Percentiles rank a stretch among this genome's conserved stretches.
Evolutionary conservation across 2,888 invertebrate genomes (phyloP).

Genomic region (Parnassius orleans): DNA sequence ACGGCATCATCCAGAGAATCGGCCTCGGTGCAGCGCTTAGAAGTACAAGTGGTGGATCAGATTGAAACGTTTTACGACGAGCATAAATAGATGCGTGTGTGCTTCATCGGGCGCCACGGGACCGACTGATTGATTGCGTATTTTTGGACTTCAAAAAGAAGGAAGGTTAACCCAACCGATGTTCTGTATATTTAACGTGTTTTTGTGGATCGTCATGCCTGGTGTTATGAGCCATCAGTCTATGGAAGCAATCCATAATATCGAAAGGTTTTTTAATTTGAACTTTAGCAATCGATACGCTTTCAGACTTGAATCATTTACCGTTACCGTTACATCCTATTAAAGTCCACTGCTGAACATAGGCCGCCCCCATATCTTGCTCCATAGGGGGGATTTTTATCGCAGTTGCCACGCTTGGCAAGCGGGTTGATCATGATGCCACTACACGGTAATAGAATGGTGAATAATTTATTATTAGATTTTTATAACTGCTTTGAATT

Average conservation of each 20-base stretch:
- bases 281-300: constrained; percentile 2
- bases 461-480: constrained; percentile 9
- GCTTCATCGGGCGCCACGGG: constrained; percentile 32
- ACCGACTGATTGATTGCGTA: constrained; percentile 19
- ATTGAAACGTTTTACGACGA: constrained; percentile 46
- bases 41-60: constrained; percentile 43
- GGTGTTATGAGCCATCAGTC: constrained; percentile 19
- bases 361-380: no score
- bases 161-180: constrained; percentile 18
- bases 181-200: constrained; percentile 17
- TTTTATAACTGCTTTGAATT: constrained; percentile 5
- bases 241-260: constrained; percentile 14
- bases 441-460: no score
- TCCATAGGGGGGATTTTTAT: no score
- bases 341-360: no score
- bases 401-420: no score
- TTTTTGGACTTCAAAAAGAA: constrained; percentile 22
- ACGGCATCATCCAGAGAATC: constrained; percentile 16
- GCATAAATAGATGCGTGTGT: constrained; percentile 46
- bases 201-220: constrained; percentile 9
- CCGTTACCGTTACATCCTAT: no score
- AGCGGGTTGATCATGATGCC: no score
- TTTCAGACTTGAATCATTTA: not conserved
- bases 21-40: constrained; percentile 41
- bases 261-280: not conserved